Base-by-base conservation (phyloP, 1,140 invertebrate species). In the Oscheius sp. region DNA sequence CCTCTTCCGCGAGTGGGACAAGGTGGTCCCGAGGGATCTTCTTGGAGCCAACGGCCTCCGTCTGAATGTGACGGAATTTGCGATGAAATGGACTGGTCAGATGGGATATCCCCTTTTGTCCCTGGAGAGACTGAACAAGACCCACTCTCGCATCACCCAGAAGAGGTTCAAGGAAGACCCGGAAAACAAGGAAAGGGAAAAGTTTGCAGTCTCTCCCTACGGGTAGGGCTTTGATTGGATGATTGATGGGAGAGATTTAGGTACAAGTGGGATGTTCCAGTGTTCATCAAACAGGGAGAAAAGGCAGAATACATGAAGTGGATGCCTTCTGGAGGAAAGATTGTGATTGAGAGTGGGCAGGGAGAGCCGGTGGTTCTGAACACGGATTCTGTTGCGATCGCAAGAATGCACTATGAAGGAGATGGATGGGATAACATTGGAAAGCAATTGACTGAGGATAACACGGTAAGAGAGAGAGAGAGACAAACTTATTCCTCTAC, bases 161-260 rank as follows among this genome's bases (percentile, higher is more conserved):
- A 49, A 75, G 36, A 62, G 79, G 31, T 84, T 81, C 58, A 80
- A 83, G 49, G 64, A 84, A 32, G 80, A 84, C 63, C 52, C n/a
- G 52, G n/a, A 28, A 58, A 23, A 58, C 10, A 58, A 28, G 23
- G 52, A 58, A 28, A 23, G 23, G 7, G 10, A 10, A 13, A 58
- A n/a, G 23, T 58, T 10, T 23, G n/a, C 52, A 7, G 23, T 10
- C 52, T 10, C 7, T 58, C 28, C n/a, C n/a, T 42, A 42, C n/a
- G 38, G n/a, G 38, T 42, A 42, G 10, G 10, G 38, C 38, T 10
- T 42, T 42, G 10, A 10, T 10, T 10, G 38, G 10, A 42, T 42
- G n/a, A n/a, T 10, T 42, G 10, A 42, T 42, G n/a, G 38, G 38
- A 10, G 38, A 10, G 10, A 10, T 42, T 42, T 42, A 42, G 38